Conservation (phyloP, 2,797 vertebrate species). For the Pelochelys cantorii region DNA sequence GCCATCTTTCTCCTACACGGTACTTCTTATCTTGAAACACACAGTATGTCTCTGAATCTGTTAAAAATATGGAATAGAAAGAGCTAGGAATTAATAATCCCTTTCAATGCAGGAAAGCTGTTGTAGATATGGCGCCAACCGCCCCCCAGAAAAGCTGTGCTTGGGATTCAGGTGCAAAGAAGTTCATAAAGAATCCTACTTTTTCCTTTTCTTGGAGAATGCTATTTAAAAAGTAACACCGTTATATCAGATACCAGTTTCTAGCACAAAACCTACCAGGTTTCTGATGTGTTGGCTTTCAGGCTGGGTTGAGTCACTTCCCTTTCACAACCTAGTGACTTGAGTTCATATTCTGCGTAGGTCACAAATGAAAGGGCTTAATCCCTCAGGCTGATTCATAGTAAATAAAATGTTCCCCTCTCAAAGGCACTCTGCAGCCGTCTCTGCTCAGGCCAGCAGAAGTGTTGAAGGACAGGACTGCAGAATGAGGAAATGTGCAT, state of each 20-base stretch:
- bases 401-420: neutral
- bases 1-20: slow-evolving; percentile 85
- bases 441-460: neutral
- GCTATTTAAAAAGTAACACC: neutral
- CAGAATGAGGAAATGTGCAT: neutral
- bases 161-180: neutral
- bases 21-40: slow-evolving; percentile 88
- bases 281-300: neutral
- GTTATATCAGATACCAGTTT: neutral
- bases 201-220: slow-evolving; percentile 11
- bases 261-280: neutral
- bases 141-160: neutral
- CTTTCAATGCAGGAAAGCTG: accelerated
- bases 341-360: neutral
- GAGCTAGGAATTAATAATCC: neutral
- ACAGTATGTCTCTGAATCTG: slow-evolving; percentile 86
- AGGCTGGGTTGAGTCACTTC: neutral
- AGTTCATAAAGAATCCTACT: neutral
- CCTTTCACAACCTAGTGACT: neutral
- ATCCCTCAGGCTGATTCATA: neutral
- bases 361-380: slow-evolving; percentile 5
- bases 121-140: neutral
- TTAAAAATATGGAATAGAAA: slow-evolving; percentile 45
- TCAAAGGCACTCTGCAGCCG: slow-evolving; percentile 9
- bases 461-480: neutral